These are phyloP conservation scores for Nansenia antarctica DNA, from an alignment of 2,113 vertebrate species.

Conservation along the genomic window DNA sequence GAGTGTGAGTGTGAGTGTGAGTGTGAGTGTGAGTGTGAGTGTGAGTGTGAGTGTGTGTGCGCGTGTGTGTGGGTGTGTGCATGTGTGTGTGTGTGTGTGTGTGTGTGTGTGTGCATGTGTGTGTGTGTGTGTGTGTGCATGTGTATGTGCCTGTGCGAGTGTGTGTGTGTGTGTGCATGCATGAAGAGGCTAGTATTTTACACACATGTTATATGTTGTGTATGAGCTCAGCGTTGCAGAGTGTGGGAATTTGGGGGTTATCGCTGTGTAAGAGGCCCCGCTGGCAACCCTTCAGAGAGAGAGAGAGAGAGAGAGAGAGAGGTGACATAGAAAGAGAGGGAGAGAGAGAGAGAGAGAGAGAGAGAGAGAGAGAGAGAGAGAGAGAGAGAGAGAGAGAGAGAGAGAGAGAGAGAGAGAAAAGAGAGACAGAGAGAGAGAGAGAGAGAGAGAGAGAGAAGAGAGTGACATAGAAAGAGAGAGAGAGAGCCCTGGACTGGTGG, in stretches of 20 bases:
- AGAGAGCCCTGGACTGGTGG: too few relatives aligned
- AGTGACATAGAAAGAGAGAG: too few relatives aligned
- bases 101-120: not conserved
- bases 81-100: not conserved
- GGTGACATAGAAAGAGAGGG: too few relatives aligned
- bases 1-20: too few relatives aligned
- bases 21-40: not conserved
- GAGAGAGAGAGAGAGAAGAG: too few relatives aligned
- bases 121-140: not conserved
- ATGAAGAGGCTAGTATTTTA: not conserved
- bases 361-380: too few relatives aligned
- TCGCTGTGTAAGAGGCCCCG: not conserved
- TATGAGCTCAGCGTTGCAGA: not conserved
- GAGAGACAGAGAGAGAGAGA: too few relatives aligned
- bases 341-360: too few relatives aligned
- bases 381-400: too few relatives aligned
- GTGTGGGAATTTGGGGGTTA: conserved; percentile 20
- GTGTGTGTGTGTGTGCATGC: not conserved
- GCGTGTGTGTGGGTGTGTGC: not conserved
- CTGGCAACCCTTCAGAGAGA: conserved; percentile 19
- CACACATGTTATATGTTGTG: not conserved
- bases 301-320: too few relatives aligned
- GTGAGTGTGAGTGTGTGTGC: not conserved
- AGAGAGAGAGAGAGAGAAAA: too few relatives aligned
- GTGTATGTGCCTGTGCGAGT: too few relatives aligned